Percentiles rank a stretch among this genome's conserved stretches.
phyloP scores from a whole-genome alignment of 1,140 invertebrate species.

The Zophobas atratus region DNA sequence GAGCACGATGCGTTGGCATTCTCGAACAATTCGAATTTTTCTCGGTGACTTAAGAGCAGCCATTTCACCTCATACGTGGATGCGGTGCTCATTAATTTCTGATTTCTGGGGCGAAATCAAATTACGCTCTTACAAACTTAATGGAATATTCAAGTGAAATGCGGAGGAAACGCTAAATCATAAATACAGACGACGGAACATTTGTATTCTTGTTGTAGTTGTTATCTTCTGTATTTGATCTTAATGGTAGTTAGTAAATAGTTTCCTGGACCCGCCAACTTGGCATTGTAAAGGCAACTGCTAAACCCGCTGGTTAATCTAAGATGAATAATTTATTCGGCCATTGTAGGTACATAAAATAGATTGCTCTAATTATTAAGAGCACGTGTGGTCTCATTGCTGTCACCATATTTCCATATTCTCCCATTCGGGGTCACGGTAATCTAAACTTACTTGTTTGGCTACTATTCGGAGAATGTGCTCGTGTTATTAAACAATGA shows the following conservation, averaged over 20 bases:
- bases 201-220: conserved; percentile 62
- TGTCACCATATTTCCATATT: neutral
- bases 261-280: conserved; percentile 56
- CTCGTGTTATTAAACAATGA: no score
- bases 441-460: no score
- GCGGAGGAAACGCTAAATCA: conserved; percentile 54
- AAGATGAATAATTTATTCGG: conserved; percentile 62
- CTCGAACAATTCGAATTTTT: conserved; percentile 8
- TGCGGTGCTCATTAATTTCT: conserved; percentile 3
- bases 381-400: conserved; percentile 9
- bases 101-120: conserved; percentile 23
- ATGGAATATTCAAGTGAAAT: conserved; percentile 42
- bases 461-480: no score
- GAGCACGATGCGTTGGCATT: conserved; percentile 1
- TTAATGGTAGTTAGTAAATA: conserved; percentile 65
- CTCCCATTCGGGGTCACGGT: no score
- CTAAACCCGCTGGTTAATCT: conserved; percentile 54
- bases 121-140: conserved; percentile 35
- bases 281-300: conserved; percentile 43
- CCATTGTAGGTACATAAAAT: conserved; percentile 50
- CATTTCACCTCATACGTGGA: conserved; percentile 4
- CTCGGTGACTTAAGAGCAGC: neutral
- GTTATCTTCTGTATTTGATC: conserved; percentile 64
- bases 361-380: conserved; percentile 56
- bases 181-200: conserved; percentile 53